A percentile compares a stretch with the other conserved stretches of the same genome.
These are phyloP conservation scores for Adoxophyes honmai DNA, from an alignment of 1,140 invertebrate genomes.

Conservation along the genomic window DNA sequence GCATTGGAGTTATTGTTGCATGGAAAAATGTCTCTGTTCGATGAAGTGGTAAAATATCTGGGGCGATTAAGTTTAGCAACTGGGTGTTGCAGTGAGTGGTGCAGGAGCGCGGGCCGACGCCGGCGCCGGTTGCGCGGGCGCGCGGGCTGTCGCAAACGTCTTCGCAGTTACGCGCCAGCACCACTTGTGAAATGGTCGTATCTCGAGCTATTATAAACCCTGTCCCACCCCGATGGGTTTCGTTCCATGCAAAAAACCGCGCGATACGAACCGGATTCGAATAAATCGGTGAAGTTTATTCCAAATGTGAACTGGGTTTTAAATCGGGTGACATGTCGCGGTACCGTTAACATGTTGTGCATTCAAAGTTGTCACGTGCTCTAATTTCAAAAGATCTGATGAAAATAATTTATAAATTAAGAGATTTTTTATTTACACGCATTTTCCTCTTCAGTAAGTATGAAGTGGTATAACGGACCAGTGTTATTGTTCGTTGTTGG, in stretches of 20 bases:
- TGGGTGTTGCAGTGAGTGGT: slow-evolving; percentile 43
- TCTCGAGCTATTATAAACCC: slow-evolving; percentile 72
- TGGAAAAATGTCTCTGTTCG: slow-evolving; percentile 31
- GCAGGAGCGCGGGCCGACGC: slow-evolving; percentile 17
- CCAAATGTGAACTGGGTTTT: neutral
- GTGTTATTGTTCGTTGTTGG: slow-evolving; percentile 43
- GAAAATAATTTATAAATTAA: no score
- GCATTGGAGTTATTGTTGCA: slow-evolving; percentile 30
- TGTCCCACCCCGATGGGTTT: slow-evolving; percentile 61
- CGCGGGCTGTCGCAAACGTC: slow-evolving; percentile 57
- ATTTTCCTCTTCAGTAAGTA: slow-evolving; percentile 20
- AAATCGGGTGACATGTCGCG: no score
- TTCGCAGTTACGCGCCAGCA: slow-evolving; percentile 52
- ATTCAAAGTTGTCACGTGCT: neutral
- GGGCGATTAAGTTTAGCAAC: slow-evolving; percentile 58
- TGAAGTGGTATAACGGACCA: slow-evolving; percentile 40
- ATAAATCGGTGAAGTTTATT: neutral
- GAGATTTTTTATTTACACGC: no score
- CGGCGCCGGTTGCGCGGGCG: slow-evolving; percentile 26
- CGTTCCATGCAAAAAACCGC: slow-evolving; percentile 56
- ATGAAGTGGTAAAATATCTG: slow-evolving; percentile 40
- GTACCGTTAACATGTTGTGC: neutral
- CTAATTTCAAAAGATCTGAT: neutral
- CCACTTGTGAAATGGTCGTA: slow-evolving; percentile 73
- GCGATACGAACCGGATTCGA: slow-evolving; percentile 19